Base-by-base conservation (phyloP, 2,113 vertebrate species). In the Maccullochella peelii region DNA sequence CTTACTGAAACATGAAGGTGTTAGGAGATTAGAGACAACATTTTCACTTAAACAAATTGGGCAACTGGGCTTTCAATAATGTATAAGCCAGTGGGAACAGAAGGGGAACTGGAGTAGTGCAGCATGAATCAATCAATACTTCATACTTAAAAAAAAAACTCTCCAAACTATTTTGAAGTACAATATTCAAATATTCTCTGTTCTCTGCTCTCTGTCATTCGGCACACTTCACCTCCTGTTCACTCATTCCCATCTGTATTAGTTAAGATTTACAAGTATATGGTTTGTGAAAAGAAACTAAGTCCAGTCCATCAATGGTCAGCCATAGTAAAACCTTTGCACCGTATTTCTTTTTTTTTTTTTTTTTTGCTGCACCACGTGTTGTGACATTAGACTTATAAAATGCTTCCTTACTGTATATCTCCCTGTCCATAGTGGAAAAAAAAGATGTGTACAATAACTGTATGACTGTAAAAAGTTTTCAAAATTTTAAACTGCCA, bases 51-150 rank as follows among this genome's bases (percentile, higher is more conserved):
- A 84, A 61, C 18, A 79, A 50, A 83, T 33, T 33, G 68, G 42
- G 12, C 25, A 76, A 66, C 75, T 61, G 65, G 68, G 61, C 44
- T 84, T 59, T 67, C 58, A 83, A 72, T 71, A 82, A 80, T 74
- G 44, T 63, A 62, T 69, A 50, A 80, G 62, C 25, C 47, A 61
- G 44, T 36, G 36, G 55, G 33, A 83, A 63, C 33, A 57, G 63
- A 61, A 44, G 9, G 57, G 27, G 50, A 81, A 25, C 9, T 74
- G 36, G 38, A 67, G 52, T 4, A 42, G 11, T 44, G 73, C 49
- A 54, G 47, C 63, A 63, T 67, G 10, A 27, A 75, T 65, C 70
- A 86, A 75, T 65, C 70, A 86, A 44, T 62, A 79, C 10, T 30
- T 78, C 12, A 74, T 21, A 52, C 38, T 71, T 20, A 30, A 18